Percentiles rank a stretch among this genome's conserved stretches.
These are phyloP conservation scores for Luidia sarsii DNA, from an alignment of 53 echinoderm and acorn worm genomes.

Conservation along the genomic window DNA sequence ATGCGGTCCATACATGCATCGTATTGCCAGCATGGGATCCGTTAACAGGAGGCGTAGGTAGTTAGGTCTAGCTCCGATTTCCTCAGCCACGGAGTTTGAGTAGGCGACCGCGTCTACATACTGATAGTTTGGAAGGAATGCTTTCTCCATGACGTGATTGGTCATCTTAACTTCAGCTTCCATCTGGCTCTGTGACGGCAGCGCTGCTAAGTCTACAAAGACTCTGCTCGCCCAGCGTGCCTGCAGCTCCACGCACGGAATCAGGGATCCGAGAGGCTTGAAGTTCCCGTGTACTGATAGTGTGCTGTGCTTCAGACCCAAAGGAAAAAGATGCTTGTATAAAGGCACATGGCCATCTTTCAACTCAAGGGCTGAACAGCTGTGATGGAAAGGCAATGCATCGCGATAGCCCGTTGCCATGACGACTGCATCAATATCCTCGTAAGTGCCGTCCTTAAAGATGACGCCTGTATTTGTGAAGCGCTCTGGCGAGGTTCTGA, in stretches of 20 bases:
- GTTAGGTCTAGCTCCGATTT: slow-evolving; percentile 67
- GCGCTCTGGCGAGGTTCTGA: slow-evolving; percentile 53
- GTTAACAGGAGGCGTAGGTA: slow-evolving; percentile 29
- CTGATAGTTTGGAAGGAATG: slow-evolving; percentile 61
- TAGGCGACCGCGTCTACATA: slow-evolving; percentile 61
- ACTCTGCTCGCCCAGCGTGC: slow-evolving; percentile 78
- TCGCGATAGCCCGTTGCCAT: slow-evolving; percentile 76
- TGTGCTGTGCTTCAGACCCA: slow-evolving; percentile 57
- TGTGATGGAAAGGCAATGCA: slow-evolving; percentile 62
- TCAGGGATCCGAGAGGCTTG: slow-evolving; percentile 53
- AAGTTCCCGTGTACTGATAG: slow-evolving; percentile 66
- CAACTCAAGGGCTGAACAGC: slow-evolving; percentile 42
- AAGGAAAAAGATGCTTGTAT: slow-evolving; percentile 65
- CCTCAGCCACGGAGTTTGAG: slow-evolving; percentile 54
- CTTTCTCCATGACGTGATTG: slow-evolving; percentile 56
- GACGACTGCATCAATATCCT: slow-evolving; percentile 77
- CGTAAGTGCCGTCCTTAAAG: slow-evolving; percentile 71
- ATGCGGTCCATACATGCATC: slow-evolving; percentile 61
- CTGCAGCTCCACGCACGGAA: slow-evolving; percentile 60
- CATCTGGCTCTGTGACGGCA: slow-evolving; percentile 63
- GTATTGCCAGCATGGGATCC: slow-evolving; percentile 43
- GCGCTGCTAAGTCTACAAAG: slow-evolving; percentile 60
- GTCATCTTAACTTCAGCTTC: slow-evolving; percentile 49
- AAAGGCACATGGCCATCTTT: slow-evolving; percentile 56
- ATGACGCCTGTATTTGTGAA: slow-evolving; percentile 63